Percentiles rank a stretch among this genome's conserved stretches.
Conservation (phyloP, 35 echinoderm and acorn worm species). For the Apostichopus japonicus region DNA sequence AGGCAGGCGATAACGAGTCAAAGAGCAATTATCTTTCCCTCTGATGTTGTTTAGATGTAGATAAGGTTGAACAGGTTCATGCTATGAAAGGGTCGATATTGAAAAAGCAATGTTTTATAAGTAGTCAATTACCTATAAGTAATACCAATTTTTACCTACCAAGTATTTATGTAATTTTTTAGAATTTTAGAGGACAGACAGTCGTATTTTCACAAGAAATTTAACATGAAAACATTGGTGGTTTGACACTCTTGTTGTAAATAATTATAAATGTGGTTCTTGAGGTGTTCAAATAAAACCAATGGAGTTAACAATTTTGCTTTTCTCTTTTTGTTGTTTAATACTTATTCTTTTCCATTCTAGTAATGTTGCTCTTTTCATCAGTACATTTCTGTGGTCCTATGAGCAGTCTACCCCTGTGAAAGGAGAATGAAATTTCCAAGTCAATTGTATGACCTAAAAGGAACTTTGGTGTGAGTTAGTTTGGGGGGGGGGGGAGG, state of each 20-base stretch:
- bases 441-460: too few species aligned
- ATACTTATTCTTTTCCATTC: background rate
- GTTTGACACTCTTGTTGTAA: background rate
- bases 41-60: too few species aligned
- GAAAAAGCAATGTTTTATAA: background rate
- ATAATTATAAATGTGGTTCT: background rate
- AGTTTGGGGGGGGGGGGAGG: too few species aligned
- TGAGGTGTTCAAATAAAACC: background rate
- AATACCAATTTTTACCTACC: background rate
- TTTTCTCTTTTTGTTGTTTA: background rate
- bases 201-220: conserved; percentile 14
- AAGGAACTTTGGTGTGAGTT: too few species aligned
- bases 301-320: background rate
- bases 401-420: too few species aligned
- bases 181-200: background rate
- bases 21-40: background rate
- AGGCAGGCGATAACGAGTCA: background rate
- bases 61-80: background rate
- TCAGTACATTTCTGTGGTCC: too few species aligned
- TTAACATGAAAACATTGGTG: background rate
- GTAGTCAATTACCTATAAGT: background rate
- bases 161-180: background rate
- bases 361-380: too few species aligned
- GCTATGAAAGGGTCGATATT: background rate
- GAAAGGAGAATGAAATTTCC: too few species aligned